Percentiles rank a stretch among this genome's conserved stretches.
These are phyloP conservation scores for Camelus dromedarius DNA, from an alignment of 2,113 vertebrate genomes.

Conservation along the genomic window DNA sequence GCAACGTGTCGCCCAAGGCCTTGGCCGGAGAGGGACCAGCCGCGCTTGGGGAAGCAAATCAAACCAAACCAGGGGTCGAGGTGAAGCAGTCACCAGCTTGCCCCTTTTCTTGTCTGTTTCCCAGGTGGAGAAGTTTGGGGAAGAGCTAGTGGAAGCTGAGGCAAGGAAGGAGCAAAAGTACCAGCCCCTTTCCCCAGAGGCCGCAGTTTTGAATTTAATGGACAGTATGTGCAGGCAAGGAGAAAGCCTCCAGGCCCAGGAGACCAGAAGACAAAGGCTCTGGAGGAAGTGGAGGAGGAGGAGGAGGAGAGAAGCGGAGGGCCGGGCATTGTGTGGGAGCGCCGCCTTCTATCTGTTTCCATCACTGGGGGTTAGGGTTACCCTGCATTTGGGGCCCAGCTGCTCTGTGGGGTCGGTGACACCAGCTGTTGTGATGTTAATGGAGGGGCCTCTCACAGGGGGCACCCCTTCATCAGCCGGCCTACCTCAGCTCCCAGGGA, in stretches of 20 bases:
- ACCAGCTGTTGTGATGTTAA: constrained; percentile 81
- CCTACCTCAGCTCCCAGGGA: constrained; percentile 26
- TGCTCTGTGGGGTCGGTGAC: constrained; percentile 73
- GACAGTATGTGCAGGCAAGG: constrained; percentile 64
- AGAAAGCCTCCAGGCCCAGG: constrained; percentile 69
- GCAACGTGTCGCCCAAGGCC: neutral
- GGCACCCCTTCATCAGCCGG: neutral
- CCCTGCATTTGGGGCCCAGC: constrained; percentile 70
- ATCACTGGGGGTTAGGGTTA: constrained; percentile 82
- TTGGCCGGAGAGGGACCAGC: neutral
- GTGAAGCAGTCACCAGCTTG: neutral
- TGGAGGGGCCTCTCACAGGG: constrained; percentile 50
- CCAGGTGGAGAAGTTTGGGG: neutral
- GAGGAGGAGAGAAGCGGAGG: constrained; percentile 59
- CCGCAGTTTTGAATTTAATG: constrained; percentile 69
- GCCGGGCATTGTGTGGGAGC: constrained; percentile 65
- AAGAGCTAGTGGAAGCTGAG: constrained; percentile 18
- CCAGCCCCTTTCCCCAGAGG: constrained; percentile 67
- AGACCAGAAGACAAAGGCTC: constrained; percentile 80
- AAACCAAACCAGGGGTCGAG: neutral
- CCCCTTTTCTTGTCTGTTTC: constrained; percentile 40
- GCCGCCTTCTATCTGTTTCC: constrained; percentile 81
- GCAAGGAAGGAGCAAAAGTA: neutral
- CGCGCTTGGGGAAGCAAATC: too few relatives aligned
- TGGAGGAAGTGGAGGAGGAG: constrained; percentile 77